phyloP scores from a whole-genome alignment of 1,140 invertebrate species.

The Wasmannia auropunctata region DNA sequence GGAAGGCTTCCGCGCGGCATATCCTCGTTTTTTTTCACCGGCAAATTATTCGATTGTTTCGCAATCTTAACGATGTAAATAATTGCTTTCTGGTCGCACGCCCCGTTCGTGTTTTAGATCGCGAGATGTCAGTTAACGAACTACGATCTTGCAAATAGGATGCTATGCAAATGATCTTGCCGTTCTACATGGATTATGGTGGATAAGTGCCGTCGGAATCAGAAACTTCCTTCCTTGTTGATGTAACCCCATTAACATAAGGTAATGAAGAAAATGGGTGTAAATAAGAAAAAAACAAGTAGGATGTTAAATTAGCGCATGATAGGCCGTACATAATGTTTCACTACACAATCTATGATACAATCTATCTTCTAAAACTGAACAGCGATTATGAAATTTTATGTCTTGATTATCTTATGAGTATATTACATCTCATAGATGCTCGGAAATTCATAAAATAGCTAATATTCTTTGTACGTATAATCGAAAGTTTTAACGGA shows the following conservation, averaged over 20 bases:
- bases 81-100: slow-evolving; percentile 62
- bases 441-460: not conserved
- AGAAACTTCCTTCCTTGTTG: slow-evolving; percentile 35
- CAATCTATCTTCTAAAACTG: not conserved
- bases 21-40: slow-evolving; percentile 59
- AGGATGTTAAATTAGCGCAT: not conserved
- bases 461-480: not conserved
- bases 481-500: slow-evolving; percentile 29
- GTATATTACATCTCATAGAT: not conserved
- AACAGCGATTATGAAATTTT: not conserved
- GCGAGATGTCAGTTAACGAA: slow-evolving; percentile 45
- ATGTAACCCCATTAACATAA: slow-evolving; percentile 43
- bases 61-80: slow-evolving; percentile 62
- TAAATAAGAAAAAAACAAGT: not conserved
- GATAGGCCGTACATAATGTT: not conserved
- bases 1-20: slow-evolving; percentile 42
- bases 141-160: slow-evolving; percentile 33
- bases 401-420: not conserved
- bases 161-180: slow-evolving; percentile 47
- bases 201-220: slow-evolving; percentile 11
- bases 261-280: slow-evolving; percentile 22
- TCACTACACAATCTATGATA: not conserved
- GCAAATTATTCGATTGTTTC: slow-evolving; percentile 66
- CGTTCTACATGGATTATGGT: slow-evolving; percentile 23
- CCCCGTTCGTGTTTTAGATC: slow-evolving; percentile 8